These are phyloP conservation scores for Drosophila pallidifrons DNA, from an alignment of 1,140 invertebrate genomes.

Conservation along the genomic window DNA sequence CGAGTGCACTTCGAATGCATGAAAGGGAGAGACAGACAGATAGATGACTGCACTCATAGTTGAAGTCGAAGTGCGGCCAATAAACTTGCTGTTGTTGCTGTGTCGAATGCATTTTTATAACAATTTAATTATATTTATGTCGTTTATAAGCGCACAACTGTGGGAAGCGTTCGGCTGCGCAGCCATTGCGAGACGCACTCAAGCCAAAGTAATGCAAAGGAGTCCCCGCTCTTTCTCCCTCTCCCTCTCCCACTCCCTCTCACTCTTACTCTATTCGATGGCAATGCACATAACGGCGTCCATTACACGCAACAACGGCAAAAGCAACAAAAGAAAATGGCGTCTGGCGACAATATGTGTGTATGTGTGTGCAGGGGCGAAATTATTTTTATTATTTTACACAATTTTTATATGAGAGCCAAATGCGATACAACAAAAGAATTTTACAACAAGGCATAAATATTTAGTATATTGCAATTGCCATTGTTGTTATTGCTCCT, in stretches of 20 bases:
- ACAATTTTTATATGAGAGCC: constrained; percentile 74
- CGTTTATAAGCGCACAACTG: constrained; percentile 28
- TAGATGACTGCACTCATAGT: background rate
- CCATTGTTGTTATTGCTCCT: constrained; percentile 27
- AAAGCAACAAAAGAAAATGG: constrained; percentile 58
- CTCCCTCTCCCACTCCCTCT: background rate
- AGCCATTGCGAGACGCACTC: constrained; percentile 58
- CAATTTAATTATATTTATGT: constrained; percentile 81
- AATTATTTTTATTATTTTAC: constrained; percentile 82
- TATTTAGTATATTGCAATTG: constrained; percentile 75
- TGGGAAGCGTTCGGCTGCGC: constrained; percentile 19
- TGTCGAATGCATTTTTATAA: constrained; percentile 77
- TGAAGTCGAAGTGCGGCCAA: constrained; percentile 33
- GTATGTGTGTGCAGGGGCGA: constrained; percentile 32
- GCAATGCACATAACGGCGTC: constrained; percentile 69
- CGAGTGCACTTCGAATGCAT: constrained; percentile 30
- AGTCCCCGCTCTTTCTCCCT: constrained; percentile 33
- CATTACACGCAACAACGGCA: constrained; percentile 74
- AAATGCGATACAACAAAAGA: constrained; percentile 55
- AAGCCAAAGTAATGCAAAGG: constrained; percentile 72
- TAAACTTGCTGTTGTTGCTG: constrained; percentile 31
- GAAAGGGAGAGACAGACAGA: background rate
- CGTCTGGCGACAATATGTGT: constrained; percentile 60
- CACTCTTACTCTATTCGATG: constrained; percentile 11
- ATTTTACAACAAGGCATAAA: constrained; percentile 61